phyloP scores from a whole-genome alignment of 2,797 vertebrate species.

The Staurois parvus region DNA sequence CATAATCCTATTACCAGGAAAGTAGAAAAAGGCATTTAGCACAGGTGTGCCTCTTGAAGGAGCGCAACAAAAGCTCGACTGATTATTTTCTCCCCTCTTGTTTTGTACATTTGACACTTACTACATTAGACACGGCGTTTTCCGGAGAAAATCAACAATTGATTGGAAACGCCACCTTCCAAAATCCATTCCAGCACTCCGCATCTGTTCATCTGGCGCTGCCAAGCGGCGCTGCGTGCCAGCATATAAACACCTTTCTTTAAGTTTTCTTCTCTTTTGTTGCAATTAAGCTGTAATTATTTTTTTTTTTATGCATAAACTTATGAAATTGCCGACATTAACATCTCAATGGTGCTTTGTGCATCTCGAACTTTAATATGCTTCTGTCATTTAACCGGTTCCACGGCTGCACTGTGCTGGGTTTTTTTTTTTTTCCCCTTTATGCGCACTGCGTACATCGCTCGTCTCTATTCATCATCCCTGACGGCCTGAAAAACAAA shows the following conservation, averaged over 20 bases:
- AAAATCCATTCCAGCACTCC: slow-evolving; percentile 38
- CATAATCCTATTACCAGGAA: slow-evolving; percentile 25
- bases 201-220: slow-evolving; percentile 53
- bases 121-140: not conserved
- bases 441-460: slow-evolving; percentile 27
- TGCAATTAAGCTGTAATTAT: slow-evolving; percentile 57
- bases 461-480: slow-evolving; percentile 5
- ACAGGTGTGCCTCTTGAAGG: slow-evolving; percentile 42
- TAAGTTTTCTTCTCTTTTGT: slow-evolving; percentile 26
- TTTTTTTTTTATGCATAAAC: slow-evolving; percentile 46
- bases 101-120: slow-evolving; percentile 23
- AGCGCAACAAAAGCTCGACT: slow-evolving; percentile 17
- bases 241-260: slow-evolving; percentile 7
- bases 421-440: not conserved
- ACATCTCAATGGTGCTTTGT: slow-evolving; percentile 7
- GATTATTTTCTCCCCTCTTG: slow-evolving; percentile 34
- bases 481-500: slow-evolving; percentile 19
- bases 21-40: slow-evolving; percentile 12
- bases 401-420: not conserved
- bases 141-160: slow-evolving; percentile 50
- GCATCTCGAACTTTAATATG: slow-evolving; percentile 23
- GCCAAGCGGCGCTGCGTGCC: slow-evolving; percentile 10
- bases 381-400: slow-evolving; percentile 6
- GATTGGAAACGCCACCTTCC: slow-evolving; percentile 45
- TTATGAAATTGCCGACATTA: slow-evolving; percentile 36